Percentiles rank a stretch among this genome's conserved stretches.
Conservation (phyloP, 1,140 invertebrate species). For the Cepaea nemoralis region DNA sequence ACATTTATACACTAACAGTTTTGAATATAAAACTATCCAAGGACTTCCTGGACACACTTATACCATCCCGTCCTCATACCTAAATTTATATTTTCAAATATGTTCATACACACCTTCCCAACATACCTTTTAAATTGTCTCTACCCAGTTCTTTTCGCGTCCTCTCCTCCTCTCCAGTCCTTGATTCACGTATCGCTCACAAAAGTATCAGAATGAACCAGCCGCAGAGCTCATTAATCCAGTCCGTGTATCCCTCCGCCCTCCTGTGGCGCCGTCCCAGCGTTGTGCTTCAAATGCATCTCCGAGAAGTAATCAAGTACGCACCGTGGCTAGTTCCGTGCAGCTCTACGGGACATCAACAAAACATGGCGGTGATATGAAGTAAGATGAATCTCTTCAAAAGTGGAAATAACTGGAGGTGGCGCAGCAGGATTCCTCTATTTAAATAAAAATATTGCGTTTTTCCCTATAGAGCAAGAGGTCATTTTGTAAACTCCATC, state of each 20-base stretch:
- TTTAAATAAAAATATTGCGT: not conserved
- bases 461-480: not conserved
- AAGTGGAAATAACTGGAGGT: constrained; percentile 16
- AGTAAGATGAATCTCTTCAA: constrained; percentile 17
- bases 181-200: not conserved
- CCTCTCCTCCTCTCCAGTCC: not conserved
- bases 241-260: constrained; percentile 37
- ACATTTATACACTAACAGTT: too few species aligned
- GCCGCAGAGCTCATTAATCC: constrained; percentile 29
- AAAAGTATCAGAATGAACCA: constrained; percentile 5
- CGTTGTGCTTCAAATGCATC: constrained; percentile 28
- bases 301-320: constrained; percentile 39
- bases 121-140: not conserved
- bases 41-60: too few species aligned
- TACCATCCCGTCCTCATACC: too few species aligned
- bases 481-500: not conserved
- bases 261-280: constrained; percentile 24
- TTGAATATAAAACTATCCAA: too few species aligned
- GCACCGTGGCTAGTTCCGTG: constrained; percentile 21
- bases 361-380: constrained; percentile 9
- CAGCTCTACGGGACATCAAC: constrained; percentile 2
- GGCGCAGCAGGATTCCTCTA: not conserved
- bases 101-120: not conserved
- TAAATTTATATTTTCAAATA: too few species aligned
- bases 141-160: not conserved